phyloP scores from a whole-genome alignment of 1,140 invertebrate species.

The Sycophila sp. region DNA sequence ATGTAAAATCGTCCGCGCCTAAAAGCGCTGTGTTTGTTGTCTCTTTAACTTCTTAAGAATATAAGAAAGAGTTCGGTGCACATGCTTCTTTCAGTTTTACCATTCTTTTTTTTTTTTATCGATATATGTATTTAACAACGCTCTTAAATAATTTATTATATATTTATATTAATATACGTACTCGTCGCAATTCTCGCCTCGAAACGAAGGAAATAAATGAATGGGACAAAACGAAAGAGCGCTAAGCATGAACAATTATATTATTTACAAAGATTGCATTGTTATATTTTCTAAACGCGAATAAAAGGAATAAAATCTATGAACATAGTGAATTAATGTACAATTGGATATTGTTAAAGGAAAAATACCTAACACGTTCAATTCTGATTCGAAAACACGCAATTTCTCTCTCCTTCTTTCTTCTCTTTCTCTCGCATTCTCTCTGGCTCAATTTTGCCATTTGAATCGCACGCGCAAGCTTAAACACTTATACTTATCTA shows the following conservation, averaged over 20 bases:
- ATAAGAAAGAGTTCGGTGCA: not conserved
- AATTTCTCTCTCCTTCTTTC: not conserved
- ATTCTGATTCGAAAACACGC: not conserved
- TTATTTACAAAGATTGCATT: conserved; percentile 19
- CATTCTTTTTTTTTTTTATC: not conserved
- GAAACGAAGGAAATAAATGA: not conserved
- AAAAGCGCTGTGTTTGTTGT: not conserved
- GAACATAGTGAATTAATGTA: conserved; percentile 12
- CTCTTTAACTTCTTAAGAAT: not conserved
- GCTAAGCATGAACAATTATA: conserved; percentile 8
- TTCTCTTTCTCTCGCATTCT: not conserved
- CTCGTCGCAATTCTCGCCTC: not conserved
- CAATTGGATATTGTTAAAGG: not conserved
- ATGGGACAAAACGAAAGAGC: not conserved
- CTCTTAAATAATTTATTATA: conserved; percentile 15
- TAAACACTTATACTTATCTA: conserved; percentile 13
- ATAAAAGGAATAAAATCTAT: conserved; percentile 3
- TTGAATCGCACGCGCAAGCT: not conserved
- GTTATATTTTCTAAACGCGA: not conserved
- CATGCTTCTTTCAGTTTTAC: not conserved
- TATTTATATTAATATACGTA: not conserved
- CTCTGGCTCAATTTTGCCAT: not conserved
- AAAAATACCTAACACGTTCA: conserved; percentile 5
- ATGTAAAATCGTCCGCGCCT: not conserved
- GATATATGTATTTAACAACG: conserved; percentile 8